phyloP scores from a whole-genome alignment of 2,888 invertebrate genomes.

The Sialis fuliginosa region DNA sequence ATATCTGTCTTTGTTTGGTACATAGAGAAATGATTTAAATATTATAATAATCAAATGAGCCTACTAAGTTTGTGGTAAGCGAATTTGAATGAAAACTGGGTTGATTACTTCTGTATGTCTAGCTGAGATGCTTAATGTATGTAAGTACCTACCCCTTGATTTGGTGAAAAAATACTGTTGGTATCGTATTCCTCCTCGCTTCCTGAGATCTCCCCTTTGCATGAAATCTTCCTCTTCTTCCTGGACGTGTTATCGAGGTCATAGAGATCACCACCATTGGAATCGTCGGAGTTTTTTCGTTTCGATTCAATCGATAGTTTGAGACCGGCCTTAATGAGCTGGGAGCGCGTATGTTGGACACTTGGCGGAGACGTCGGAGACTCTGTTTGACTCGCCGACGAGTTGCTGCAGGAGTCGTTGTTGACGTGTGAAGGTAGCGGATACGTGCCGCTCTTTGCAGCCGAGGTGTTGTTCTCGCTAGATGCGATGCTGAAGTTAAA shows the following conservation, averaged over 20 bases:
- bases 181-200: conserved; percentile 33
- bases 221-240: conserved; percentile 16
- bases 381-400: conserved; percentile 25
- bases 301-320: conserved; percentile 83
- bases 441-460: background rate
- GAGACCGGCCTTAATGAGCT: conserved; percentile 78
- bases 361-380: conserved; percentile 32
- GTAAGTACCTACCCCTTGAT: conserved; percentile 21
- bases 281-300: conserved; percentile 47
- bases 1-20: no score
- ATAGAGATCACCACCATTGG: conserved; percentile 26
- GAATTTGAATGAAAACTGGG: no score
- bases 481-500: conserved; percentile 26
- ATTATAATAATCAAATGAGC: no score
- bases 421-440: conserved; percentile 8
- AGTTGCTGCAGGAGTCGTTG: conserved; percentile 27
- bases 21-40: no score
- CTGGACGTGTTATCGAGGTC: conserved; percentile 23
- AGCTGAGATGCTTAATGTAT: no score
- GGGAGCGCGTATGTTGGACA: conserved; percentile 65
- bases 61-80: no score
- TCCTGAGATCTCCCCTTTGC: conserved; percentile 28
- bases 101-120: no score
- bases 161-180: conserved; percentile 14
- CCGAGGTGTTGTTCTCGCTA: background rate